Conservation (phyloP, 2,888 invertebrate species). For the Plemyria rubiginata region DNA sequence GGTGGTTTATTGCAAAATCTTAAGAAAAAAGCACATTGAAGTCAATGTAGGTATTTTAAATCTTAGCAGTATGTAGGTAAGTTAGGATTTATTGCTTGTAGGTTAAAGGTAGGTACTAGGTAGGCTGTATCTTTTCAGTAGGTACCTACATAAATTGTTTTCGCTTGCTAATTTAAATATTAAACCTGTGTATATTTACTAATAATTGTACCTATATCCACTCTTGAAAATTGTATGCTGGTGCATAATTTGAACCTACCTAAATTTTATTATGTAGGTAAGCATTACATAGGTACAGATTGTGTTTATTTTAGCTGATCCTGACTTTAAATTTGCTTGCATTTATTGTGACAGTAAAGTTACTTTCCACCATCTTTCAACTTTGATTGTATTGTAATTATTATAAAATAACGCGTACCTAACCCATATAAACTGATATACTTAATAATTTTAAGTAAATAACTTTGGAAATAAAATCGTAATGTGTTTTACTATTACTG, state of each 20-base stretch:
- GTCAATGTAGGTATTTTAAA: not conserved
- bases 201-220: not conserved
- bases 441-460: conserved; percentile 6
- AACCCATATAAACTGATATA: conserved; percentile 1
- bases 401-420: conserved; percentile 5
- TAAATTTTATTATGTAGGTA: not conserved
- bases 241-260: conserved; percentile 21
- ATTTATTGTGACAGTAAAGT: conserved; percentile 8
- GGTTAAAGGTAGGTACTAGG: conserved; percentile 1
- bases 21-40: not conserved
- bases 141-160: conserved; percentile 1
- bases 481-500: conserved; percentile 22
- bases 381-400: conserved; percentile 7
- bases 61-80: not conserved
- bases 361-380: no score
- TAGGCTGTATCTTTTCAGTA: not conserved
- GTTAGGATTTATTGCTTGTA: conserved; percentile 16
- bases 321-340: conserved; percentile 13
- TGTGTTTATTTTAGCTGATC: conserved; percentile 12
- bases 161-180: conserved; percentile 19
- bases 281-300: not conserved
- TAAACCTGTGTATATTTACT: not conserved
- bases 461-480: conserved; percentile 28
- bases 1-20: not conserved
- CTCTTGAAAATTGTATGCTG: conserved; percentile 16